Conservation (phyloP, 2,888 invertebrate genomes). For the Diplazon laetatorius region DNA sequence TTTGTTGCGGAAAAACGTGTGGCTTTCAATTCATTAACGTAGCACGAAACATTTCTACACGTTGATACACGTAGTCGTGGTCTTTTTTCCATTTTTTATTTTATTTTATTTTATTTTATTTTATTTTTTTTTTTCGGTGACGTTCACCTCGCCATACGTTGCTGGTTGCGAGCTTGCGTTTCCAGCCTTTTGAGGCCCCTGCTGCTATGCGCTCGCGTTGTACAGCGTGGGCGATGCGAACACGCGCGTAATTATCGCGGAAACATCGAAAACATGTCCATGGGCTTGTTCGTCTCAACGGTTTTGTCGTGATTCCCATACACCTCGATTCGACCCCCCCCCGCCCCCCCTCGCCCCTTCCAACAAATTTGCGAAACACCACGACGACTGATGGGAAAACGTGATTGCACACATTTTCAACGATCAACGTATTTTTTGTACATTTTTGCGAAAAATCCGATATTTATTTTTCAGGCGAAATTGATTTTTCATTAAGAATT, state of each 20-base stretch:
- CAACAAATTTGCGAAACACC: no score
- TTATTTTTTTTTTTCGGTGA: no score
- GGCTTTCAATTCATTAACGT: constrained; percentile 69
- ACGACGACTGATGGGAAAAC: no score
- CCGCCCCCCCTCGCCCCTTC: no score
- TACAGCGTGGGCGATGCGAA: constrained; percentile 66
- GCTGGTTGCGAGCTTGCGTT: constrained; percentile 52
- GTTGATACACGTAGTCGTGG: constrained; percentile 11
- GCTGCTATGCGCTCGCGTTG: constrained; percentile 30
- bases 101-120: no score
- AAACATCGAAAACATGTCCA: constrained; percentile 60
- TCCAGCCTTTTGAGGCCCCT: constrained; percentile 52
- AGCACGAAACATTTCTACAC: constrained; percentile 66
- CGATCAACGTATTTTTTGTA: no score
- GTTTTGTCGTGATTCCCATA: constrained; percentile 3
- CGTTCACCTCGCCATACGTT: constrained; percentile 48
- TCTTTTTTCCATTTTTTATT: constrained; percentile 27
- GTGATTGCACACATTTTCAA: no score
- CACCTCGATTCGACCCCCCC: no score
- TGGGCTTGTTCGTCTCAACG: constrained; percentile 20
- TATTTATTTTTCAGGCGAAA: no score
- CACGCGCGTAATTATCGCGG: constrained; percentile 68
- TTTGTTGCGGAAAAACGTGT: constrained; percentile 48
- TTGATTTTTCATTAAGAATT: no score
- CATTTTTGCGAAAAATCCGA: no score